Base-by-base conservation (phyloP, 2,113 vertebrate genomes). In the Myotis brandtii region DNA sequence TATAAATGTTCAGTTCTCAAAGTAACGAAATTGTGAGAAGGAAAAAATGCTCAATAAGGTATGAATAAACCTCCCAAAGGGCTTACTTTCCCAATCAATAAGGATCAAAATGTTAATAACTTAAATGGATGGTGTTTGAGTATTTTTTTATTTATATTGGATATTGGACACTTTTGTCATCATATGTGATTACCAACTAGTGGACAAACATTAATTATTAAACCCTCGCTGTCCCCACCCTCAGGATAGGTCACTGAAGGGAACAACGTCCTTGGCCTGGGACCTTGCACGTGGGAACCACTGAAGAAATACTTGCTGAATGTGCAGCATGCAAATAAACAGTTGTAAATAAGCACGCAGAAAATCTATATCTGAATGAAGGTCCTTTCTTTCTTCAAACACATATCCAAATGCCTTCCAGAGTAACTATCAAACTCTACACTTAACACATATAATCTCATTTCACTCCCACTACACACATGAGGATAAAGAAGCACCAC, bases 21-120 rank as follows among this genome's bases (percentile, higher is more conserved):
- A 40, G 72, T 95, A 96, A 93, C 70, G 90, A 92, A 91, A 95
- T 56, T 73, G 54, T 72, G 32, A 84, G 64, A 89, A 85, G 67
- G 82, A 79, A 95, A 94, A 92, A 56, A 91, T 37, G 89, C 13
- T 66, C 62, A 48, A 16, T 62, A 62, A 93, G 59, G 62, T 75
- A 59, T 59, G 73, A 82, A 72, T 66, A 91, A 86, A 52, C 18
- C 16, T 66, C 70, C 25, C 69, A 52, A 91, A 88, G 66, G 64
- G 34, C 48, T 95, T 79, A 56, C 84, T 77, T 94, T 79, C 37
- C 81, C 76, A 54, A 48, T 56, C 0, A 0, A 73, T 77, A 12
- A 52, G 48, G 93, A 91, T 67, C 87, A 90, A 75, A 92, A 95
- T 70, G 56, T 32, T 86, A 91, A 69, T 88, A 56, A 30, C 30